phyloP scores from a whole-genome alignment of 2,797 vertebrate genomes.

The Anomalospiza imberbis region DNA sequence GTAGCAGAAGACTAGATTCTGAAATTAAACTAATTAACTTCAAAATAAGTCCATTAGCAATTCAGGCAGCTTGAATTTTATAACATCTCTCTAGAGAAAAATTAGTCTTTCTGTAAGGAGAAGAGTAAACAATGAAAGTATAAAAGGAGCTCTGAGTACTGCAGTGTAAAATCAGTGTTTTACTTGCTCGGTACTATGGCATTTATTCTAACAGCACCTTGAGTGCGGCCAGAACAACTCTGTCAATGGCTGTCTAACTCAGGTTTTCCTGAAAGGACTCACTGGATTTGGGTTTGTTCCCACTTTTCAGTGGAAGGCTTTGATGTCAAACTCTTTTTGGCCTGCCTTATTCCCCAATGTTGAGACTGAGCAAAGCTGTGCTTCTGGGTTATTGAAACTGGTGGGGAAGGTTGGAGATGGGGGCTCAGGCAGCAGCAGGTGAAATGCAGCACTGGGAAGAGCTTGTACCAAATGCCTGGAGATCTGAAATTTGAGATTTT shows the following conservation, averaged over 20 bases:
- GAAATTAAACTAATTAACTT: conserved; percentile 25
- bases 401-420: not conserved
- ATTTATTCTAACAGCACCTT: not conserved
- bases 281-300: not conserved
- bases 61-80: conserved; percentile 6
- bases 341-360: fast-evolving
- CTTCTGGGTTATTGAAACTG: not conserved
- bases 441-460: not conserved
- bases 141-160: not conserved
- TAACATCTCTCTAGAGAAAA: not conserved
- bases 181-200: not conserved
- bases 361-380: not conserved
- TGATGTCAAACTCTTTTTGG: not conserved
- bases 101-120: not conserved
- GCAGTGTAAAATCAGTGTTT: not conserved
- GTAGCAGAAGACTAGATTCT: not conserved
- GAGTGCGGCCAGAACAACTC: not conserved
- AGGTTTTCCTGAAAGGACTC: not conserved
- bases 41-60: not conserved
- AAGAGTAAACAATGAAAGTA: not conserved
- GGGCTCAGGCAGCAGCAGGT: not conserved
- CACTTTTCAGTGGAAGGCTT: not conserved
- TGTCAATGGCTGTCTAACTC: not conserved
- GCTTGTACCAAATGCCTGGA: not conserved
- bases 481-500: not conserved